Evolutionary conservation across 2,797 vertebrate species (phyloP), one percentile per base, ranked within the genome.

Genomic region (Myiotriccus ornatus): DNA sequence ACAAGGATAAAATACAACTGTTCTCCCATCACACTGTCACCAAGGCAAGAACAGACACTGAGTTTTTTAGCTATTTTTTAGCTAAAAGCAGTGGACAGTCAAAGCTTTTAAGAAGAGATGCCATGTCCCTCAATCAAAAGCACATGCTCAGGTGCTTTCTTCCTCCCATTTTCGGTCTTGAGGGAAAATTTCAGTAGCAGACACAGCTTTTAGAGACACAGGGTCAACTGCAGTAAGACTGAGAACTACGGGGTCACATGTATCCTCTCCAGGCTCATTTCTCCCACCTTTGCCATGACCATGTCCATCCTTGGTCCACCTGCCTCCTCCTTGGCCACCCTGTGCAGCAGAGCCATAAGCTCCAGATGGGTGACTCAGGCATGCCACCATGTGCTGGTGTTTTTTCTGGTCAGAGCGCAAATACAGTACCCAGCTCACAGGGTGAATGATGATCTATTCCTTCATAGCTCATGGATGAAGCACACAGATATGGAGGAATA

Each of bases 171-270:
- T 79, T 79, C 67, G 55, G 63, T 73, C 63, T 80, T 41, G 64
- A 80, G 76, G 41, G 50, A 39, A 81, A 82, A 55, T 83, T 90
- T 80, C 43, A 52, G 41, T 30, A 81, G 43, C 44, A 77, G 46
- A 56, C 20, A 10, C 9, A 69, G 19, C 37, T 93, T 79, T 39
- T 47, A 73, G 75, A 79, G 30, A 56, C 35, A 56, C 20, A 8
- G 10, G 55, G 18, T 4, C 34, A 43, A 16, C 32, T 32, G 21
- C 2, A 1, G 1, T 49, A 80, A 76, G 41, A 80, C 8, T 79
- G 84, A 77, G 68, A 84, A 74, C 41, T 19, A 46, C 0, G 1
- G 21, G 23, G 10, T 27, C 1, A 2, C 2, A 0, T 0, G 0
- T n/a, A 52, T 49, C 32, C n/a, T 92, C 84, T 70, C 63, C 37